Conservation (phyloP, 2,113 vertebrate genomes). For the Oxyura jamaicensis region DNA sequence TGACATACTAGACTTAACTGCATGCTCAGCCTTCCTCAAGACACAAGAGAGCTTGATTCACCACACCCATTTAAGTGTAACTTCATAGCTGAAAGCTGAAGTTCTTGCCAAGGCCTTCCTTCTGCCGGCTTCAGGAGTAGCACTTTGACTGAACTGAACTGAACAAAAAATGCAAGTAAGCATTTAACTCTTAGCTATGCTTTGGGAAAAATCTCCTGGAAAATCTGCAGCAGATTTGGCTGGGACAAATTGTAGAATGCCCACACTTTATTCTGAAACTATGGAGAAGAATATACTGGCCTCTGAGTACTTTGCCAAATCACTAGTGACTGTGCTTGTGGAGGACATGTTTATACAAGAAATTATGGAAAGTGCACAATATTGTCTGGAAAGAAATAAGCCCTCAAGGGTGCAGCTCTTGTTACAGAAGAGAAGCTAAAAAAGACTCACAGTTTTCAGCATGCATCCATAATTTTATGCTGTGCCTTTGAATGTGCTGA, state of each 20-base stretch:
- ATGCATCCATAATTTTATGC: not conserved
- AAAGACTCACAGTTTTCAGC: not conserved
- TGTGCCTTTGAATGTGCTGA: not conserved
- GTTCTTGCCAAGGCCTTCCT: not conserved
- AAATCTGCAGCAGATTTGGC: not conserved
- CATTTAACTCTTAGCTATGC: not conserved
- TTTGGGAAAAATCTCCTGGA: not conserved
- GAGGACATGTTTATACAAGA: constrained; percentile 21
- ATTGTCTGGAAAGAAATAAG: constrained; percentile 18
- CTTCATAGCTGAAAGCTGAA: not conserved
- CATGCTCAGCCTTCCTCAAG: not conserved
- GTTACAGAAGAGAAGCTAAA: not conserved
- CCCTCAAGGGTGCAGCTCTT: not conserved
- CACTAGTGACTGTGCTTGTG: not conserved
- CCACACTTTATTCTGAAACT: not conserved
- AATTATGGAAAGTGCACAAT: constrained; percentile 11
- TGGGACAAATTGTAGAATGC: not conserved
- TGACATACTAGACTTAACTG: not conserved
- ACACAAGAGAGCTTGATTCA: not conserved
- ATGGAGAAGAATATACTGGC: not conserved
- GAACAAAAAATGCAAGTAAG: not conserved
- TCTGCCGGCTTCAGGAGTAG: not conserved
- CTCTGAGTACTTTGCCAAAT: not conserved
- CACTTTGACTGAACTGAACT: not conserved
- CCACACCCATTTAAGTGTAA: not conserved